phyloP scores from a whole-genome alignment of 1,140 invertebrate genomes.

The Papilio aristodemus region DNA sequence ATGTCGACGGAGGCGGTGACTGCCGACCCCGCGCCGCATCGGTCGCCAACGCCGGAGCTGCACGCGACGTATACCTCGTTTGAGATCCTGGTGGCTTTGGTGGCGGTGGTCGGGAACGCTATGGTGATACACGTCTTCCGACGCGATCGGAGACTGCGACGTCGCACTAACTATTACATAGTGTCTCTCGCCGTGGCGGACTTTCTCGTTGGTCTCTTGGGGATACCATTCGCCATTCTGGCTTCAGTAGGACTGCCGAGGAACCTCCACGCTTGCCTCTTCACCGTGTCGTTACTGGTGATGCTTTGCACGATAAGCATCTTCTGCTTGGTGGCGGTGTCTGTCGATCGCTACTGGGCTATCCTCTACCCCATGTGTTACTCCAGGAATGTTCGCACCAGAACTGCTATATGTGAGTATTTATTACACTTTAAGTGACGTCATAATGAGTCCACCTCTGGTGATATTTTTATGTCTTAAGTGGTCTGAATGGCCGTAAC shows the following conservation, averaged over 20 bases:
- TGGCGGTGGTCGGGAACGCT: slow-evolving; percentile 90
- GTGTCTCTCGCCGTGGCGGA: slow-evolving; percentile 93
- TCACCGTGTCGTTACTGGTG: slow-evolving; percentile 92
- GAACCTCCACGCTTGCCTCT: slow-evolving; percentile 90
- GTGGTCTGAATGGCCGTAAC: slow-evolving; percentile 18
- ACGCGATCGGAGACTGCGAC: slow-evolving; percentile 86
- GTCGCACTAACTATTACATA: slow-evolving; percentile 95
- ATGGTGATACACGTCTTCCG: slow-evolving; percentile 92
- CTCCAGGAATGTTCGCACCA: slow-evolving; percentile 90
- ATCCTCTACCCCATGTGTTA: slow-evolving; percentile 95
- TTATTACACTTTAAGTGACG: slow-evolving; percentile 27
- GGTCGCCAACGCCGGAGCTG: slow-evolving; percentile 75
- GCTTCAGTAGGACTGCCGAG: slow-evolving; percentile 84
- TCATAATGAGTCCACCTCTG: not conserved
- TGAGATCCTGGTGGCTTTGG: slow-evolving; percentile 89
- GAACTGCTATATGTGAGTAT: slow-evolving; percentile 90
- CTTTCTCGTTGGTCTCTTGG: slow-evolving; percentile 88
- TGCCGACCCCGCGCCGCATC: slow-evolving; percentile 57
- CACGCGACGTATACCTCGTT: slow-evolving; percentile 87
- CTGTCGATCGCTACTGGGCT: slow-evolving; percentile 95
- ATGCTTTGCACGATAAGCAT: slow-evolving; percentile 95
- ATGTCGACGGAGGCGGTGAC: slow-evolving; percentile 48
- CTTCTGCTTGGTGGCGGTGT: slow-evolving; percentile 94
- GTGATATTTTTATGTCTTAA: slow-evolving; percentile 15
- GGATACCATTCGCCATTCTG: slow-evolving; percentile 93